phyloP scores from a whole-genome alignment of 2,113 vertebrate genomes.

The Melospiza melodia region DNA sequence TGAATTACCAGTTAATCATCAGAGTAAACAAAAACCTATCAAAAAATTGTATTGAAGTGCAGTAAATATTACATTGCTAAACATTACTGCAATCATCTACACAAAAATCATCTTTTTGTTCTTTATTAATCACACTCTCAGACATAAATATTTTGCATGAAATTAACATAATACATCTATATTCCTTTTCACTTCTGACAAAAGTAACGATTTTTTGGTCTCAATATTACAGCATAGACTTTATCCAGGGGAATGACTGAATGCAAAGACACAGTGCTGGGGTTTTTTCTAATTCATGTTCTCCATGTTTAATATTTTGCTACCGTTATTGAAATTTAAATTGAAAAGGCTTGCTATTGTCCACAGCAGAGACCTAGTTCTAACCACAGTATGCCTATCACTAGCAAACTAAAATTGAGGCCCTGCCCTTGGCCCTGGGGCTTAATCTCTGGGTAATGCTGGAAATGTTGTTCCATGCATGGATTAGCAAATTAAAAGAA shows the following conservation, averaged over 20 bases:
- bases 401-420: slow-evolving; percentile 73
- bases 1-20: slow-evolving; percentile 45
- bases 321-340: slow-evolving; percentile 67
- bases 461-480: slow-evolving; percentile 65
- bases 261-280: not conserved
- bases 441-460: slow-evolving; percentile 63
- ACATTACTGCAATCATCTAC: slow-evolving; percentile 3
- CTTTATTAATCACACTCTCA: slow-evolving; percentile 30
- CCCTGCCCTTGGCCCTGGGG: slow-evolving; percentile 65
- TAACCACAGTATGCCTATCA: slow-evolving; percentile 43
- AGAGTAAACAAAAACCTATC: slow-evolving; percentile 57
- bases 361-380: slow-evolving; percentile 43
- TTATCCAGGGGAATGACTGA: not conserved
- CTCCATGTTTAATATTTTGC: slow-evolving; percentile 49
- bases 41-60: slow-evolving; percentile 38
- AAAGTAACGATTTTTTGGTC: not conserved
- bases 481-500: slow-evolving; percentile 73
- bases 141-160: slow-evolving; percentile 54
- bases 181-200: not conserved
- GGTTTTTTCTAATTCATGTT: not conserved
- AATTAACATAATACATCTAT: slow-evolving; percentile 19
- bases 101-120: slow-evolving; percentile 50
- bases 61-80: slow-evolving; percentile 37
- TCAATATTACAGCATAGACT: not conserved
- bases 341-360: slow-evolving; percentile 68